Conservation (phyloP, 2,113 vertebrate genomes). For the Garra rufa region DNA sequence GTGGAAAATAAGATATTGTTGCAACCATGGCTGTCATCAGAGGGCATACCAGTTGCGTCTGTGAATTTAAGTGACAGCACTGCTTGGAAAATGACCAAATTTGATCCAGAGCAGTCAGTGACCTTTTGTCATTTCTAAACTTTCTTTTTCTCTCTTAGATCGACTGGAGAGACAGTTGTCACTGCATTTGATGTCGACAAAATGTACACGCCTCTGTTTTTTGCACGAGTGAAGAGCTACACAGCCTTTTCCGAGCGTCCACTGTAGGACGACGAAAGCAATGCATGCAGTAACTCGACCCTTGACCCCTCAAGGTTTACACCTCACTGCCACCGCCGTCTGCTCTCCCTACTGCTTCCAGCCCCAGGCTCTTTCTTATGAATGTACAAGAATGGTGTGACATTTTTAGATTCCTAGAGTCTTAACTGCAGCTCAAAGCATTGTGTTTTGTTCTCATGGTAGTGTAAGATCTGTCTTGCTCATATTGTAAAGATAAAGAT, state of each 20-base stretch:
- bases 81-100: too few relatives aligned
- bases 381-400: constrained; percentile 53
- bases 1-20: too few relatives aligned
- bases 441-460: neutral
- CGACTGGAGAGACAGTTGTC: constrained; percentile 91
- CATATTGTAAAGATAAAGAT: constrained; percentile 2
- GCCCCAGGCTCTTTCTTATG: constrained; percentile 60
- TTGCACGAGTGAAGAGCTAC: constrained; percentile 96
- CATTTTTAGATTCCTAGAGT: constrained; percentile 21
- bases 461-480: neutral
- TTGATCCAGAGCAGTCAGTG: neutral
- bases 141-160: constrained; percentile 73
- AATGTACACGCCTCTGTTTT: constrained; percentile 95
- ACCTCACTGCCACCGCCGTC: constrained; percentile 8
- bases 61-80: too few relatives aligned
- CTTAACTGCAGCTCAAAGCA: constrained; percentile 4
- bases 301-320: constrained; percentile 25
- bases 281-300: constrained; percentile 49
- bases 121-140: neutral
- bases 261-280: constrained; percentile 74
- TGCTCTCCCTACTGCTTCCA: constrained; percentile 53
- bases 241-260: constrained; percentile 94
- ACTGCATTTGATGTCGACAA: constrained; percentile 94
- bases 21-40: too few relatives aligned
- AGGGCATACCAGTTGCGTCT: too few relatives aligned